Conservation (phyloP, 53 echinoderm and acorn worm species). For the Luidia sarsii region DNA sequence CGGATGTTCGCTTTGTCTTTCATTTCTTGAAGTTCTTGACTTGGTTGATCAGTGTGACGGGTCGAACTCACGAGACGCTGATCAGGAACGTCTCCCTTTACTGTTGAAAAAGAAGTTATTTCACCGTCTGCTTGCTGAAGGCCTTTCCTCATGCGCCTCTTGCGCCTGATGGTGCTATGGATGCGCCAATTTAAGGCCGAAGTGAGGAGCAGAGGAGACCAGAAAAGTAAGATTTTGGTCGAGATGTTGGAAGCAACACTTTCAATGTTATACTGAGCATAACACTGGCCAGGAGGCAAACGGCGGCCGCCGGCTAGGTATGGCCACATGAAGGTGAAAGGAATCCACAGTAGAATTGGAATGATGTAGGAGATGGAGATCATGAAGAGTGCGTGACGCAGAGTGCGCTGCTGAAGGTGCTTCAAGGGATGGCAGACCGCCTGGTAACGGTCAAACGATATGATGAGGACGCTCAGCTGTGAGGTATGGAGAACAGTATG, state of each 20-base stretch:
- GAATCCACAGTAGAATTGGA: conserved; percentile 61
- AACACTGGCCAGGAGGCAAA: conserved; percentile 35
- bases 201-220: conserved; percentile 49
- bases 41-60: too few species aligned
- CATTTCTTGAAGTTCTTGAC: too few species aligned
- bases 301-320: conserved; percentile 45
- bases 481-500: conserved; percentile 53
- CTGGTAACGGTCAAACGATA: conserved; percentile 62
- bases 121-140: background rate
- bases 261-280: conserved; percentile 52
- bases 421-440: conserved; percentile 57
- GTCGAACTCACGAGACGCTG: too few species aligned
- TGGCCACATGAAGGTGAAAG: conserved; percentile 57
- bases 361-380: conserved; percentile 59
- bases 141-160: background rate
- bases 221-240: conserved; percentile 49
- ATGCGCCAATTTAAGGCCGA: conserved; percentile 53
- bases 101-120: too few species aligned
- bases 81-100: too few species aligned
- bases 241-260: conserved; percentile 57
- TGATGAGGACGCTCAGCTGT: conserved; percentile 24
- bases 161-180: conserved; percentile 33
- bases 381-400: conserved; percentile 51
- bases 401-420: conserved; percentile 51
- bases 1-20: too few species aligned